phyloP scores from a whole-genome alignment of 1,140 invertebrate species.

The Caenorhabditis briggsae region DNA sequence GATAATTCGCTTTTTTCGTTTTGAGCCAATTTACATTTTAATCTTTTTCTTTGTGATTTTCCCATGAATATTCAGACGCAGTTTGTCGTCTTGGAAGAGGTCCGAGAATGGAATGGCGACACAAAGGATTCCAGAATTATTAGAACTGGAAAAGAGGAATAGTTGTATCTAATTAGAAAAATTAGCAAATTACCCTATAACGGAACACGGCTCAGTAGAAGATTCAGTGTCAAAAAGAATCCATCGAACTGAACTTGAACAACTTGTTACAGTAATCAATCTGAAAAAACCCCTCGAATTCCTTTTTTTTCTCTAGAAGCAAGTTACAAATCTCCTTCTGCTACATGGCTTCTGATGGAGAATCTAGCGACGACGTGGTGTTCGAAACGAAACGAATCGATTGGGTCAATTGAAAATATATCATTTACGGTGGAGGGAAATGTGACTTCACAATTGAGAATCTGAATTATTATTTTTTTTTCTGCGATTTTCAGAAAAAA shows the following conservation, averaged over 20 bases:
- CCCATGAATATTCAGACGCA: not conserved
- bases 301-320: not conserved
- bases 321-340: slow-evolving; percentile 9
- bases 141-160: not conserved
- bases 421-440: not conserved
- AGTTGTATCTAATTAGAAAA: not conserved
- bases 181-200: not conserved
- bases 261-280: not conserved
- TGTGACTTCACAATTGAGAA: slow-evolving; percentile 5
- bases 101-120: not conserved
- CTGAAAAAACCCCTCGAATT: not conserved
- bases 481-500: not conserved
- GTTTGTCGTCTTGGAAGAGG: not conserved
- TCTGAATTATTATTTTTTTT: not conserved
- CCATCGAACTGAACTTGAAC: not conserved
- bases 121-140: not conserved
- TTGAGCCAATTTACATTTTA: not conserved
- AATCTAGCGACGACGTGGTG: not conserved
- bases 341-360: not conserved
- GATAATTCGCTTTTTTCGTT: not conserved
- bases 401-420: not conserved
- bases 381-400: slow-evolving; percentile 26
- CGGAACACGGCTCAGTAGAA: not conserved
- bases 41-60: not conserved
- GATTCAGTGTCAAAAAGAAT: not conserved